These are phyloP conservation scores for Ammodytes dubius DNA, from an alignment of 2,113 vertebrate genomes.

Conservation along the genomic window DNA sequence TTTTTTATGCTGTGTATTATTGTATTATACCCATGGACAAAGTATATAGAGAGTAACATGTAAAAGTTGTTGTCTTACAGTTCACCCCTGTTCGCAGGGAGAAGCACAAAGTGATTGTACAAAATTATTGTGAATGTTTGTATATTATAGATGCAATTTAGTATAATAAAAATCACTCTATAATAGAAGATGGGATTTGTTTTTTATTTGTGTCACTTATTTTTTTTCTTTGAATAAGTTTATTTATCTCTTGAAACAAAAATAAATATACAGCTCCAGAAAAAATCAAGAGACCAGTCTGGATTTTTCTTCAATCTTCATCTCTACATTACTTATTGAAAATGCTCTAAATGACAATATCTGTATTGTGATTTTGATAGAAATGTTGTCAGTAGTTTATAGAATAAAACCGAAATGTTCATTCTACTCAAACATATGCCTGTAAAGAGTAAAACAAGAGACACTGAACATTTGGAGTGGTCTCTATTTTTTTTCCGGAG, in stretches of 20 bases:
- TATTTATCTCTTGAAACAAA: neutral
- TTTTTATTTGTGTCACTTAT: neutral
- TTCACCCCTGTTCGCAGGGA: constrained; percentile 70
- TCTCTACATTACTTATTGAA: no score
- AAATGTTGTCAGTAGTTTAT: no score
- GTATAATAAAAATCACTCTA: constrained; percentile 82
- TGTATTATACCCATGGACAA: constrained; percentile 57
- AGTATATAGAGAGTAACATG: constrained; percentile 74
- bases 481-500: no score
- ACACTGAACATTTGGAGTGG: no score
- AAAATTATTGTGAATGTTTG: constrained; percentile 86
- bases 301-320: no score
- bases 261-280: neutral
- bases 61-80: constrained; percentile 80
- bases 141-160: constrained; percentile 86
- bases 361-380: no score
- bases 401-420: no score
- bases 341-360: no score
- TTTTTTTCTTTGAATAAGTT: neutral
- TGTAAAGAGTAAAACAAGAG: no score
- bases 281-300: no score
- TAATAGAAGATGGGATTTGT: constrained; percentile 14
- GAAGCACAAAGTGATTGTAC: constrained; percentile 85
- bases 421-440: no score
- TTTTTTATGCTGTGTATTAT: constrained; percentile 81